Conservation (phyloP, 2,113 vertebrate species). For the Progne subis region DNA sequence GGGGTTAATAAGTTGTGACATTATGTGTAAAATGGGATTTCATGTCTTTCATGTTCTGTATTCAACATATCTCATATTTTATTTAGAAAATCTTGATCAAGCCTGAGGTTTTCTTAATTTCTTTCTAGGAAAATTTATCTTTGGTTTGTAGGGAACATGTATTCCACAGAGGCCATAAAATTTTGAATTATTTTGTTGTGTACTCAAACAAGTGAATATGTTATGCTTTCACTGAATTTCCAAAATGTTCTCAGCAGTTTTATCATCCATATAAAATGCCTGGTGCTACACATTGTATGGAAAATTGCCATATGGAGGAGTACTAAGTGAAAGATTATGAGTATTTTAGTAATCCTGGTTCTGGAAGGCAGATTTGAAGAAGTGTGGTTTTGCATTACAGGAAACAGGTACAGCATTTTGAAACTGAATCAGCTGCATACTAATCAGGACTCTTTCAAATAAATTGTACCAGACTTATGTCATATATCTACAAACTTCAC, state of each 20-base stretch:
- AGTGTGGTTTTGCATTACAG: neutral
- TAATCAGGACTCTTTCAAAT: neutral
- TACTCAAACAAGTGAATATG: neutral
- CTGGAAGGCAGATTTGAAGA: neutral
- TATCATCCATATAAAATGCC: neutral
- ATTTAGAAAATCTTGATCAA: neutral
- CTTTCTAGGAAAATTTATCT: neutral
- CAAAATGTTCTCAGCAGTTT: neutral
- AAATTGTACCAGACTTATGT: neutral
- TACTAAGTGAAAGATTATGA: neutral
- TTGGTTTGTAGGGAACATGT: neutral
- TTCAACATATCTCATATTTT: neutral
- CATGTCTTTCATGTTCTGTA: neutral
- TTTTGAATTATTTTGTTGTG: neutral
- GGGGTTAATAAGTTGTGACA: neutral
- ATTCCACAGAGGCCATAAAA: neutral
- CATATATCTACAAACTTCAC: neutral
- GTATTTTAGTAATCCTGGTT: neutral
- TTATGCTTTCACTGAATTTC: neutral
- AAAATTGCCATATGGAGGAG: neutral
- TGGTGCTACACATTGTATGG: neutral
- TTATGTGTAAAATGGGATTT: neutral
- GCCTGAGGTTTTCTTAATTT: neutral
- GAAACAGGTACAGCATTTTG: neutral
- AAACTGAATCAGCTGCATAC: neutral